Evolutionary conservation across 1,140 invertebrate species (phyloP), one percentile per base, ranked within the genome.

Genomic region (Panonychus citri): DNA sequence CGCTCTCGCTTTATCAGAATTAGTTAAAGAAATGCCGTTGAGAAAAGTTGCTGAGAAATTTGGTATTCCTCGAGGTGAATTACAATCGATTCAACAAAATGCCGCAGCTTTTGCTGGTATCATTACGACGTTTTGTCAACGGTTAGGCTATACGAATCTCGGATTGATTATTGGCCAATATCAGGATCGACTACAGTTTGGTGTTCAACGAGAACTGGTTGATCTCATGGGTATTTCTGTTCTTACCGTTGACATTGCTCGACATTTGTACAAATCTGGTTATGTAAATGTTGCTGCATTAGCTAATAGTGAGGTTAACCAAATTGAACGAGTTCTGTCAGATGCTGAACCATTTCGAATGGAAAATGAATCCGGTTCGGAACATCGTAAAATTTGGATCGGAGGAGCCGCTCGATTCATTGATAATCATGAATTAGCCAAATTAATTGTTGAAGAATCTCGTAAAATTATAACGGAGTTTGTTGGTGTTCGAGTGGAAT

Each of bases 51-150:
- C 82, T 46, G 66, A 67, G 27, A 94, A 89, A 66, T 98, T 81
- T 68, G 78, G 78, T 52, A 86, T 84, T 66, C 79, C 81, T 57
- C 78, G 87, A 60, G 93, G 91, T 55, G 78, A 87, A 56, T 63
- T 80, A 15, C 93, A 97, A 72, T 81, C 83, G 60, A 73, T 97
- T 27, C 93, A 97, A 70, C 88, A 95, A 67, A 81, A 83, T 51
- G 81, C 90, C n/a, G 80, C 90, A 28, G 91, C 88, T 27, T 95
- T 95, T 78, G 87, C 93, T 54, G 90, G 89, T 79, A 89, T 89
- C 83, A 81, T 94, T 1, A 88, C 85, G 2, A 79, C 82, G 24
- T 94, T 95, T 71, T 91, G 88, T 71, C 78, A 78, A 63, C 79
- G 87, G 50, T 70, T 98, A n/a, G 84, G 89, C 3, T 98, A 91